A percentile compares a stretch with the other conserved stretches of the same genome.
These are phyloP conservation scores for Platysternon megacephalum DNA, from an alignment of 2,113 vertebrate species.

Conservation along the genomic window DNA sequence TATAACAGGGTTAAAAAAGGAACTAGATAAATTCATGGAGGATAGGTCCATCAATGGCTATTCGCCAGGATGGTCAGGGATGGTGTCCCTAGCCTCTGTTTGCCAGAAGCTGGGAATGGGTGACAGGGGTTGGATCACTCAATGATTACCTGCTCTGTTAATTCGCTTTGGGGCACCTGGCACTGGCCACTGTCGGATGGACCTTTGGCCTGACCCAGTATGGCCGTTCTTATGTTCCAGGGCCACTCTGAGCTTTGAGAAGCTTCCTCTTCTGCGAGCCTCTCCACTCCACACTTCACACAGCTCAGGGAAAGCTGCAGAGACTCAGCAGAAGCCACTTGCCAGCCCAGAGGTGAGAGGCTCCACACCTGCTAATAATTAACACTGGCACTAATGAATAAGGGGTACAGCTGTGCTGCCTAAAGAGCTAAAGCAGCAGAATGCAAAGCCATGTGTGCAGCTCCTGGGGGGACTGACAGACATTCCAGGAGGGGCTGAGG, in stretches of 20 bases:
- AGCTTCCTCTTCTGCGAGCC: not conserved
- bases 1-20: too few species aligned
- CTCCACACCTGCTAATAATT: not conserved
- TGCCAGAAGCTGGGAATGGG: too few species aligned
- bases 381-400: not conserved
- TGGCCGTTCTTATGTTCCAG: not conserved
- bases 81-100: too few species aligned
- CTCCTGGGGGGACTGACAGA: not conserved
- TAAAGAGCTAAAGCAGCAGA: not conserved
- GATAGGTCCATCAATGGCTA: too few species aligned
- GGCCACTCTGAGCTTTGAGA: not conserved
- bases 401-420: not conserved
- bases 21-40: too few species aligned
- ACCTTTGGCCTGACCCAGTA: too few species aligned
- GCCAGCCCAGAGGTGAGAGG: not conserved
- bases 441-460: not conserved
- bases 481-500: fast-evolving
- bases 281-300: not conserved
- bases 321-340: too few species aligned
- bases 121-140: too few species aligned
- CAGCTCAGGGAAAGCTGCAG: not conserved
- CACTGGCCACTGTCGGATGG: too few species aligned
- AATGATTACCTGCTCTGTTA: too few species aligned
- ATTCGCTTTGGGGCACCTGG: too few species aligned
- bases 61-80: too few species aligned